Evolutionary conservation across 2,888 invertebrate species (phyloP).

Genomic region (Lithophane socia): DNA sequence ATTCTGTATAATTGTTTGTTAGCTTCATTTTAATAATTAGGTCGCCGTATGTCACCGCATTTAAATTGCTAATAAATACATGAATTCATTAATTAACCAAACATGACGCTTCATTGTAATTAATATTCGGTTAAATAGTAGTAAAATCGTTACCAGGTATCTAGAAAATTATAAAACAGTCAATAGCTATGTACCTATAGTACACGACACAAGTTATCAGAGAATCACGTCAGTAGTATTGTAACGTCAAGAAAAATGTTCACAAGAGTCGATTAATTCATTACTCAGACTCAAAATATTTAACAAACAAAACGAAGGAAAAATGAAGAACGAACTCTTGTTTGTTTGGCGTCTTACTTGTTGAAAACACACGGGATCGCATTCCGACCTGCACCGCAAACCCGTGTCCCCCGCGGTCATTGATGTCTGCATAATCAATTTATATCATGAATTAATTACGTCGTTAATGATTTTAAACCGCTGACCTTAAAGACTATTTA

Average conservation of each 20-base stretch:
- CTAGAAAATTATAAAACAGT: background rate
- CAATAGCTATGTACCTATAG: background rate
- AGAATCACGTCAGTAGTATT: conserved; percentile 13
- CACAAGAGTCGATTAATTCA: conserved; percentile 24
- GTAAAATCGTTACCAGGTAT: background rate
- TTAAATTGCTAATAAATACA: conserved; percentile 52
- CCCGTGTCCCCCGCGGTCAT: background rate
- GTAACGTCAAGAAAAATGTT: conserved; percentile 1
- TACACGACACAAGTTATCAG: background rate
- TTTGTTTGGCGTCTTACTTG: conserved; percentile 26
- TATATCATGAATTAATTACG: conserved; percentile 31
- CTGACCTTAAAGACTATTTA: conserved; percentile 40
- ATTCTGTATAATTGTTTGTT: conserved; percentile 41
- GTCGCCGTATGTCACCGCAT: conserved; percentile 49
- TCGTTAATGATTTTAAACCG: conserved; percentile 27
- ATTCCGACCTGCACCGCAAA: conserved; percentile 11
- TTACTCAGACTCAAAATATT: conserved; percentile 34
- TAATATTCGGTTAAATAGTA: background rate
- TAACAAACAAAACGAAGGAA: conserved; percentile 34
- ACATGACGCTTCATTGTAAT: conserved; percentile 25
- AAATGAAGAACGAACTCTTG: conserved; percentile 32
- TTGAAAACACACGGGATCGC: conserved; percentile 42
- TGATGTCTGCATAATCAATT: conserved; percentile 22
- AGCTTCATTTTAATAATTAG: conserved; percentile 44
- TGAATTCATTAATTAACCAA: conserved; percentile 33